Base-by-base conservation (phyloP, 2,113 vertebrate species). In the Oxygymnocypris stewartii region DNA sequence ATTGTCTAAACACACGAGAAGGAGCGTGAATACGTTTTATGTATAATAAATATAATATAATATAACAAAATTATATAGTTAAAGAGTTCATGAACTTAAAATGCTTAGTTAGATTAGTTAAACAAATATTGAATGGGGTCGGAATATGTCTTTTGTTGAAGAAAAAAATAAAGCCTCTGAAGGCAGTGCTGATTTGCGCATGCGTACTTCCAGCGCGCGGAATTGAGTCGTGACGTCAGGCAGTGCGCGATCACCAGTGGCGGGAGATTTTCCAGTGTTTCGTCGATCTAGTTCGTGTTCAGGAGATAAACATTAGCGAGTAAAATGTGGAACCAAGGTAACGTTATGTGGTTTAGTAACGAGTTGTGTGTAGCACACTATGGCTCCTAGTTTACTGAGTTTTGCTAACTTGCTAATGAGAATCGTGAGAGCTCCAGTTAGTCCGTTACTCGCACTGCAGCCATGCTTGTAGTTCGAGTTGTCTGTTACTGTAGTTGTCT, bases 261-360 rank as follows among this genome's bases (percentile, higher is more conserved):
- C 82, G 69, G 67, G 82, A 84, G 82, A 37, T 40, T 40, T 59
- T 59, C 12, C 23, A 57, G 42, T 28, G 31, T 57, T 14, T 42
- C 42, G 8, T 57, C 20, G 20, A 6, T n/a, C 0, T n/a, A 12
- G 10, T 23, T 47, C 1, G 51, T 35, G 63, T 57, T 74, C 5
- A 4, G 25, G 49, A 28, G 16, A 57, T 14, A 25, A 31, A 12
- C 49, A 61, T 14, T 67, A 4, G 0, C 4, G 4, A 37, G 20
- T 13, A 75, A 44, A 28, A 89, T 89, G 88, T 89, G 88, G 88
- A 89, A 89, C 8, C 88, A 89, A 88, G 88, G 88, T 89, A n/a
- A n/a, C n/a, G n/a, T n/a, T n/a, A 88, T 18, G 86, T 71, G 1
- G 0, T 54, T 59, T 11, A 51, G 28, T 10, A 35, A 6, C 5